These are phyloP conservation scores for Agrotis puta DNA, from an alignment of 2,888 invertebrate genomes.

Conservation along the genomic window DNA sequence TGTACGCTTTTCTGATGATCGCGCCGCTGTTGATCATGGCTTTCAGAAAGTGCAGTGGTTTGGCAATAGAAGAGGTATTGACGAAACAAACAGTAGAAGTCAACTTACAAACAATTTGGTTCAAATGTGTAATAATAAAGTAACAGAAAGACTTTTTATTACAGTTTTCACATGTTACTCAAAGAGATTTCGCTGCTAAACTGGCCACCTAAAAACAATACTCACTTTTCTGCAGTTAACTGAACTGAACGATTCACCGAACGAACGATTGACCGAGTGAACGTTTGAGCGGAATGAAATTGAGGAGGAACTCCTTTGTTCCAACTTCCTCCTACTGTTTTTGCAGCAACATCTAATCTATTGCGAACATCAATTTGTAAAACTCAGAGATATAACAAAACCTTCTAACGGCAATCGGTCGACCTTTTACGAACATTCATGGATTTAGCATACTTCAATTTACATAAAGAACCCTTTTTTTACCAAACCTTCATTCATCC, in stretches of 20 bases:
- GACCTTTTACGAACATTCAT: background rate
- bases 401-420: background rate
- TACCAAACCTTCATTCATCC: background rate
- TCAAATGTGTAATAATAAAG: no score
- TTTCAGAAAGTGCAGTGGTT: no score
- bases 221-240: background rate
- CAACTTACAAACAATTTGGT: no score
- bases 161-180: background rate
- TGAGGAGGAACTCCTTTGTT: conserved; percentile 1
- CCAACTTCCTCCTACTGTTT: background rate
- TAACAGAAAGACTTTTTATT: background rate
- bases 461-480: conserved; percentile 18
- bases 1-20: no score
- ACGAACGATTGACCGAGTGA: conserved; percentile 23
- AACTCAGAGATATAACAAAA: background rate
- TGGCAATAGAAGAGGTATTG: no score
- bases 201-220: conserved; percentile 24
- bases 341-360: background rate
- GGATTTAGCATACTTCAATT: conserved; percentile 9
- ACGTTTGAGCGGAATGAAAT: conserved; percentile 2
- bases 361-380: background rate
- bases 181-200: conserved; percentile 28
- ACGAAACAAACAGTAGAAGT: no score
- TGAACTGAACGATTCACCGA: conserved; percentile 21
- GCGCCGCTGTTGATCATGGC: no score